These are phyloP conservation scores for Maccullochella peelii DNA, from an alignment of 2,113 vertebrate species.

Conservation along the genomic window DNA sequence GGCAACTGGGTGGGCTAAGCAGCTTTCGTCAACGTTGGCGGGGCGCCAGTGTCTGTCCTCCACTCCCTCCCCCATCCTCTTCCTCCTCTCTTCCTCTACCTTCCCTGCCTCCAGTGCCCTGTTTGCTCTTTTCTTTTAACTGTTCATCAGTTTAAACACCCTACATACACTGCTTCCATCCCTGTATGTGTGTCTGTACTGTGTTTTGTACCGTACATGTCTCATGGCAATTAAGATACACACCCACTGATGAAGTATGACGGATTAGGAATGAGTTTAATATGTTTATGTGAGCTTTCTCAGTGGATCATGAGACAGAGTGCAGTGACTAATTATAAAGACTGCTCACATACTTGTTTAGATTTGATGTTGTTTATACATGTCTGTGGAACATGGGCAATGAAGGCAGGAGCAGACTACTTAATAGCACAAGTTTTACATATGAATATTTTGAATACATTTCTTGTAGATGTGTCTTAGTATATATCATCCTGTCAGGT, in stretches of 20 bases:
- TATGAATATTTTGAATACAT: neutral
- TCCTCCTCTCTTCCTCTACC: conserved; percentile 71
- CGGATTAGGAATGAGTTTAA: conserved; percentile 40
- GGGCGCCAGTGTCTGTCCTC: conserved; percentile 84
- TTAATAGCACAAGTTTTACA: neutral
- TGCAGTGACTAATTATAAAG: conserved; percentile 27
- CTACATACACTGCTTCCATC: conserved; percentile 16
- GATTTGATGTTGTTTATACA: conserved; percentile 17
- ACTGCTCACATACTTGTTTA: neutral
- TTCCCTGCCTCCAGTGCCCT: conserved; percentile 56
- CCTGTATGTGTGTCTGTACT: neutral
- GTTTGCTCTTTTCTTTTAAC: conserved; percentile 49
- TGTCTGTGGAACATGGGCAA: neutral
- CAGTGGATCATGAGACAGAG: conserved; percentile 27
- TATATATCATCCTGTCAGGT: neutral
- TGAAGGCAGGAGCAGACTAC: neutral
- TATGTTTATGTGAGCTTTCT: conserved; percentile 31
- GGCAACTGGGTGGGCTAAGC: conserved; percentile 92
- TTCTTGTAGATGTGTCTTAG: neutral
- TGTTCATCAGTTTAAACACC: conserved; percentile 35
- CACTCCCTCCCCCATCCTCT: conserved; percentile 79
- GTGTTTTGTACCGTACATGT: neutral
- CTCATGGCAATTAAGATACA: neutral
- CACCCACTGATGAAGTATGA: conserved; percentile 37
- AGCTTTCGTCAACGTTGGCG: conserved; percentile 90